These are phyloP conservation scores for Pygoscelis antarcticus DNA, from an alignment of 2,113 vertebrate species.

Conservation along the genomic window DNA sequence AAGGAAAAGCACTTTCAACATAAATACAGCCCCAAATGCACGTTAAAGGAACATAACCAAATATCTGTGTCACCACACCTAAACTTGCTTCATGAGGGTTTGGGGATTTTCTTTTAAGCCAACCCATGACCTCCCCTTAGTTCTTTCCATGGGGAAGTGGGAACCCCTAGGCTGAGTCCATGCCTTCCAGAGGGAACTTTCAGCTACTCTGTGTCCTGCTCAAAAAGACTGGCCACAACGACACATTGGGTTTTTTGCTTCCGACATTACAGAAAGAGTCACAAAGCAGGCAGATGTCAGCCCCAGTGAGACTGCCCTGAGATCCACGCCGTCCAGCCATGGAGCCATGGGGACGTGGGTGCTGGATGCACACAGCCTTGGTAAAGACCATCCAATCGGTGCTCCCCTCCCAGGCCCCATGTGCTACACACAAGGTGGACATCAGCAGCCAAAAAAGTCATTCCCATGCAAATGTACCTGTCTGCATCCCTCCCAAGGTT, in stretches of 20 bases:
- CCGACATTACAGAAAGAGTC: not conserved
- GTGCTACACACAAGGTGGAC: too few relatives aligned
- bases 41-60: not conserved
- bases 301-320: not conserved
- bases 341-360: fast-evolving
- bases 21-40: not conserved
- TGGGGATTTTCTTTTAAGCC: not conserved
- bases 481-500: not conserved
- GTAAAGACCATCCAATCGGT: not conserved
- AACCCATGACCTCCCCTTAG: not conserved
- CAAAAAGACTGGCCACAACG: not conserved
- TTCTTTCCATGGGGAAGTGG: not conserved
- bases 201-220: not conserved
- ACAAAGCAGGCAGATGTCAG: not conserved
- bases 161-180: not conserved
- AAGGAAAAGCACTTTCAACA: not conserved
- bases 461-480: not conserved
- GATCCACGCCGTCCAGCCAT: fast-evolving
- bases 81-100: not conserved
- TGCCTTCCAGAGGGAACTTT: not conserved
- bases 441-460: not conserved
- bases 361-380: not conserved
- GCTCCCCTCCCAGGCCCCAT: not conserved
- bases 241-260: not conserved
- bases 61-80: not conserved